Evolutionary conservation across 2,113 vertebrate genomes (phyloP).

Genomic region (Buteo buteo): DNA sequence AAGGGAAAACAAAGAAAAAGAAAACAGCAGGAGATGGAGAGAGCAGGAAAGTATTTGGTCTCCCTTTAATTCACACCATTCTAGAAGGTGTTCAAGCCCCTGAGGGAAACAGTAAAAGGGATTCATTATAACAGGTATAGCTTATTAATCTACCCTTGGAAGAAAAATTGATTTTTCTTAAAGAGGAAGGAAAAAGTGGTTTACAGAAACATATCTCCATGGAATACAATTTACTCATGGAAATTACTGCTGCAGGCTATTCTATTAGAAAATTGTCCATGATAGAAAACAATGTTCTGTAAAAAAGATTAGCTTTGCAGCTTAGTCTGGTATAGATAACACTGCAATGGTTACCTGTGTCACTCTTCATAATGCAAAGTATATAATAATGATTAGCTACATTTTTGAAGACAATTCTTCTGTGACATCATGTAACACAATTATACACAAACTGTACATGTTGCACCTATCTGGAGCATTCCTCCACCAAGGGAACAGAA

Average conservation of each 20-base stretch:
- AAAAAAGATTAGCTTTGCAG: not conserved
- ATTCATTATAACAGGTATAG: not conserved
- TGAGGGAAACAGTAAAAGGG: not conserved
- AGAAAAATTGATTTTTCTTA: conserved; percentile 21
- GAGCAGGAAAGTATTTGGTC: not conserved
- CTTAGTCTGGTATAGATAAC: not conserved
- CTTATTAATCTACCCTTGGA: conserved; percentile 4
- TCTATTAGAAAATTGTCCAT: not conserved
- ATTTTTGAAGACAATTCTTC: not conserved
- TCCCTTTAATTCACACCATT: conserved; percentile 5
- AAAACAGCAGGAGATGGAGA: not conserved
- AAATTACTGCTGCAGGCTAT: not conserved
- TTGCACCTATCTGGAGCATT: not conserved
- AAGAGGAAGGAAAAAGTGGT: not conserved
- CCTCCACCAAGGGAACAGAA: not conserved
- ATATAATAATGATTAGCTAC: not conserved
- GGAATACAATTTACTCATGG: not conserved
- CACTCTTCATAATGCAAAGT: not conserved
- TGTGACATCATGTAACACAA: not conserved
- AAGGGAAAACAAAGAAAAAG: not conserved
- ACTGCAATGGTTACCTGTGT: not conserved
- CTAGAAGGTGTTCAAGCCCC: not conserved
- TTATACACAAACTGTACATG: not conserved
- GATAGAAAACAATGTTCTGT: not conserved
- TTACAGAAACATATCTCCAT: not conserved